Evolutionary conservation across 2,888 invertebrate species (phyloP).

Genomic region (Asteroscopus sphinx): DNA sequence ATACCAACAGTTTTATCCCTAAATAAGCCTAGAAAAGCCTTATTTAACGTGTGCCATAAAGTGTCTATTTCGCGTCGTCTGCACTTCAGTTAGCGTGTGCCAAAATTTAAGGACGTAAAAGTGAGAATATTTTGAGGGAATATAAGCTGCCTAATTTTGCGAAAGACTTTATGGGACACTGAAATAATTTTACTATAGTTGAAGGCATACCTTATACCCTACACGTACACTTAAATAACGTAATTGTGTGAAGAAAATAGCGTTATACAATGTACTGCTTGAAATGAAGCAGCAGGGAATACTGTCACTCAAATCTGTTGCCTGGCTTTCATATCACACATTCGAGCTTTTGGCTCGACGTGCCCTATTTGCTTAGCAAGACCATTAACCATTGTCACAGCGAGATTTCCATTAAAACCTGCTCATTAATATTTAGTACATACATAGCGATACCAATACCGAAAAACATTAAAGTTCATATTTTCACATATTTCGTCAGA

Average conservation of each 20-base stretch:
- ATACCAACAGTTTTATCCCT: constrained; percentile 16
- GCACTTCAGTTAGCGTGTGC: constrained; percentile 44
- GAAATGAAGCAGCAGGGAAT: constrained; percentile 12
- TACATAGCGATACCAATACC: constrained; percentile 1
- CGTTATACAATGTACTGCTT: constrained; percentile 13
- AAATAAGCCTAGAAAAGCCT: constrained; percentile 28
- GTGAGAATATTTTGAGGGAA: constrained; percentile 47
- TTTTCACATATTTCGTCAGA: constrained; percentile 40
- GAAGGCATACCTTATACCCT: constrained; percentile 20
- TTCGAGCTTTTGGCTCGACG: constrained; percentile 16
- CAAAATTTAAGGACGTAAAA: constrained; percentile 48
- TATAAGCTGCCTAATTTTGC: constrained; percentile 47
- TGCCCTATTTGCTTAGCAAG: constrained; percentile 26
- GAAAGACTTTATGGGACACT: constrained; percentile 50
- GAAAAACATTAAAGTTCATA: constrained; percentile 3
- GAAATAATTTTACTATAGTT: constrained; percentile 48
- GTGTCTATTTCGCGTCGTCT: constrained; percentile 33
- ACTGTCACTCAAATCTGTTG: constrained; percentile 21
- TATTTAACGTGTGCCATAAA: constrained; percentile 37
- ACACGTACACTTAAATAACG: constrained; percentile 24
- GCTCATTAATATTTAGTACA: constrained; percentile 35
- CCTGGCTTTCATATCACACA: constrained; percentile 16
- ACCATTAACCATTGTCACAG: constrained; percentile 42
- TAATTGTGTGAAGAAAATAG: constrained; percentile 3
- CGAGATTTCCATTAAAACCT: constrained; percentile 22